Evolutionary conservation across 1,140 invertebrate genomes (phyloP), one percentile per base, ranked within the genome.

Genomic region (Propsilocerus akamusi): DNA sequence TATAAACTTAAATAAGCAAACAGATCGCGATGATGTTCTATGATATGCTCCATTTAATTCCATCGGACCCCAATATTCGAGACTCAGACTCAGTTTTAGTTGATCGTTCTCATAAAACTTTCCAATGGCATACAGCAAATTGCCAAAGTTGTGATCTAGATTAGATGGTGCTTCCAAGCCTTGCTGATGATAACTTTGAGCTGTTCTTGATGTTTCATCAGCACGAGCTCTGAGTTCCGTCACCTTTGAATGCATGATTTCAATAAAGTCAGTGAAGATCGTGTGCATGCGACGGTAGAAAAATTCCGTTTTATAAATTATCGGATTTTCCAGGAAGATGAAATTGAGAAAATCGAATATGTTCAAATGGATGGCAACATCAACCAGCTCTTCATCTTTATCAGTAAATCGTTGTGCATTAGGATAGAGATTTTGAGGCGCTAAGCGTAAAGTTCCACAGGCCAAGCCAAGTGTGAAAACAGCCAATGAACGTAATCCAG

Each of bases 251-350:
- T 93, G 91, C 87, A 96, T 90, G 26, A 86, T 71, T 46, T 88
- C 78, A 49, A 97, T 91, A 55, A 97, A 95, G 64, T 97, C 92
- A 1, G 87, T 90, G 41, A 97, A 73, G 2, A 97, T 62, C 10
- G 75, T 74, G 63, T 97, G 93, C 26, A 96, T 71, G 48, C 86
- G 75, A 34, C 83, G 75, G 54, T 89, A 68, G 57, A 91, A 88
- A 62, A 90, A 93, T 62, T 65, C 60, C 11, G 55, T 55, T 22
- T 61, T 62, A 46, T 25, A 53, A 51, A 46, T 75, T 14, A 68
- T 63, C 17, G 78, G 72, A 51, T 76, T 81, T n/a, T 79, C 74
- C 2, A 92, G 68, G 46, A 93, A 66, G 20, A 80, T 70, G 34
- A 80, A 75, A 11, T 78, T 72, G 10, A 90, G 59, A 58, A 86